Evolutionary conservation across 2,888 invertebrate species (phyloP).

Genomic region (Trimorus sp.): DNA sequence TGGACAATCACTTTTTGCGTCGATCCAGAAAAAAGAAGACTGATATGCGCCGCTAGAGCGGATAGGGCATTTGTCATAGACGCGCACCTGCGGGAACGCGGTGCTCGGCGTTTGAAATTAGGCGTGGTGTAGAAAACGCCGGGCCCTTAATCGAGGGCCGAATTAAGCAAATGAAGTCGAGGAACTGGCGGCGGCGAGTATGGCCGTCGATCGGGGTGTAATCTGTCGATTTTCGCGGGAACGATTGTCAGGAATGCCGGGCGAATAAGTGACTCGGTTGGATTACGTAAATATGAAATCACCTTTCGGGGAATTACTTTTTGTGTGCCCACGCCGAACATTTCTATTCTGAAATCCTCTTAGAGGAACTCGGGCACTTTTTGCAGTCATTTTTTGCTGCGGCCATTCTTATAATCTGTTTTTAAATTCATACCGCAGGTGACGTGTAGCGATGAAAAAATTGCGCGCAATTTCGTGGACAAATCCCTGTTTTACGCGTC

Average conservation of each 20-base stretch:
- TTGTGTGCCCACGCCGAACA: not conserved
- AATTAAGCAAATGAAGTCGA: constrained; percentile 38
- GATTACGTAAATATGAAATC: not conserved
- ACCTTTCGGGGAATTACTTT: not conserved
- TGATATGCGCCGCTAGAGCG: not conserved
- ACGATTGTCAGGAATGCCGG: not conserved
- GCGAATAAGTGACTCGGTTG: not conserved
- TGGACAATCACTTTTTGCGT: constrained; percentile 11
- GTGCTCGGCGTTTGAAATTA: constrained; percentile 14
- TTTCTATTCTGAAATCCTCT: not conserved
- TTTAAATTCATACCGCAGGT: not conserved
- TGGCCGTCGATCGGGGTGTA: too few species aligned
- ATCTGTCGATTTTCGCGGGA: not conserved
- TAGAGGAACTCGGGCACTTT: not conserved
- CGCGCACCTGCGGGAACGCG: constrained; percentile 32
- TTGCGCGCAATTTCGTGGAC: too few species aligned
- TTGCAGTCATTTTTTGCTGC: not conserved
- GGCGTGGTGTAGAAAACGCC: not conserved
- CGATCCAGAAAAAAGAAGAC: not conserved
- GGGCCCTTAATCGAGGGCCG: constrained; percentile 2
- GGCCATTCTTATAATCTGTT: not conserved
- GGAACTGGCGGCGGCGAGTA: not conserved
- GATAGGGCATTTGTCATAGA: constrained; percentile 37
- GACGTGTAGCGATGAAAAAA: not conserved
- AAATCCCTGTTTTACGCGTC: too few species aligned